Conservation (phyloP, 2,888 invertebrate genomes). For the Pristionchus fissidentatus region DNA sequence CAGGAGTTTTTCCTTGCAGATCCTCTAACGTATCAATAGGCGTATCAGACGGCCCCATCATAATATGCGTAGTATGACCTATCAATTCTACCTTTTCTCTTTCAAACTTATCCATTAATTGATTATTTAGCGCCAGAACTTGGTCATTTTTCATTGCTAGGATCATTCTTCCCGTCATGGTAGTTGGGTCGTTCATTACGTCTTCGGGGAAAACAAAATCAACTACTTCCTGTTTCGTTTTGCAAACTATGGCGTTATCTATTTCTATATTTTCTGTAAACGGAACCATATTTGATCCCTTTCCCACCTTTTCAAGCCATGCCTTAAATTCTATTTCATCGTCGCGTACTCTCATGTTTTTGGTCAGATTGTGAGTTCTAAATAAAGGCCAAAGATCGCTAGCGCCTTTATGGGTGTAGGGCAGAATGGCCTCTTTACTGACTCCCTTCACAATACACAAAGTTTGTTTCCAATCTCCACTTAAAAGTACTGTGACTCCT, state of each 20-base stretch:
- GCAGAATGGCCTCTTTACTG: neutral
- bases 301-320: conserved; percentile 27
- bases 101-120: neutral
- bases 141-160: neutral
- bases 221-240: neutral
- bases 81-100: neutral
- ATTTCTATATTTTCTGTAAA: too few relatives aligned
- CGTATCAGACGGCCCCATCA: neutral
- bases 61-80: neutral
- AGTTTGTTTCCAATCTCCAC: conserved; percentile 43
- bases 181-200: neutral
- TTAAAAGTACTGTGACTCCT: neutral
- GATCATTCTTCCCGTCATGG: neutral
- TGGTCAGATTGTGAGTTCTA: neutral
- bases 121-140: neutral
- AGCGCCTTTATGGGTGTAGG: conserved; percentile 26
- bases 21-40: conserved; percentile 41
- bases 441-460: conserved; percentile 13
- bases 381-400: conserved; percentile 7
- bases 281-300: neutral
- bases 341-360: neutral
- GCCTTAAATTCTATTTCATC: conserved; percentile 12
- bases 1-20: conserved; percentile 43
- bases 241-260: neutral
- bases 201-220: neutral